Conservation (phyloP, 1,140 invertebrate species). For the Rhyzopertha dominica region DNA sequence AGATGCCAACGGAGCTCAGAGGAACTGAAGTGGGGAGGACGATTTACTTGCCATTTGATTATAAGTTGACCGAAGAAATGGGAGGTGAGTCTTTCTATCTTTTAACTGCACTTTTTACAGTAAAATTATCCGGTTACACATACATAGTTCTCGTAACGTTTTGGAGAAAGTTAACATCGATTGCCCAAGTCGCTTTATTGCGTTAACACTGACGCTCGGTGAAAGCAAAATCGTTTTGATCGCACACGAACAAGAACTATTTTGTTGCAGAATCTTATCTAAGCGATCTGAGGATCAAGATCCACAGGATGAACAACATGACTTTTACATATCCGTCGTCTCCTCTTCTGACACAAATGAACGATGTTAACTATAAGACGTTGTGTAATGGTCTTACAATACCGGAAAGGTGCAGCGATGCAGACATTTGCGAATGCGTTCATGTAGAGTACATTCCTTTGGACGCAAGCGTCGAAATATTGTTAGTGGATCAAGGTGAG, state of each 20-base stretch:
- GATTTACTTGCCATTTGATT: constrained; percentile 57
- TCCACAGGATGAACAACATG: constrained; percentile 56
- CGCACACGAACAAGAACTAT: too few relatives aligned
- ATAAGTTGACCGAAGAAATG: constrained; percentile 43
- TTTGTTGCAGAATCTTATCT: too few relatives aligned
- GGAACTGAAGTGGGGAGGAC: constrained; percentile 48
- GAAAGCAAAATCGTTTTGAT: too few relatives aligned
- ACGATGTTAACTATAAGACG: constrained; percentile 50
- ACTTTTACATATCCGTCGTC: constrained; percentile 66
- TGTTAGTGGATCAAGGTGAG: constrained; percentile 65
- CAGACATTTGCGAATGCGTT: constrained; percentile 58
- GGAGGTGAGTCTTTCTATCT: constrained; percentile 43
- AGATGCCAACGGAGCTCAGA: constrained; percentile 50
- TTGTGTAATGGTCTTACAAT: constrained; percentile 49
- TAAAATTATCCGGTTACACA: too few relatives aligned
- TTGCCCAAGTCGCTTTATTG: too few relatives aligned
- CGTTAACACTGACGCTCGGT: too few relatives aligned
- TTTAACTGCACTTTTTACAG: too few relatives aligned
- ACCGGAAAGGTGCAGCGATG: constrained; percentile 42
- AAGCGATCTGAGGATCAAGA: constrained; percentile 28
- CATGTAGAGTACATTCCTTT: constrained; percentile 59
- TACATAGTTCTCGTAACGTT: too few relatives aligned
- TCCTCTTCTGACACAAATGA: constrained; percentile 58
- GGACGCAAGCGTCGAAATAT: constrained; percentile 58
- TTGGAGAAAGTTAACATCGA: too few relatives aligned